phyloP scores from a whole-genome alignment of 2,113 vertebrate species.

The Callipepla californica region DNA sequence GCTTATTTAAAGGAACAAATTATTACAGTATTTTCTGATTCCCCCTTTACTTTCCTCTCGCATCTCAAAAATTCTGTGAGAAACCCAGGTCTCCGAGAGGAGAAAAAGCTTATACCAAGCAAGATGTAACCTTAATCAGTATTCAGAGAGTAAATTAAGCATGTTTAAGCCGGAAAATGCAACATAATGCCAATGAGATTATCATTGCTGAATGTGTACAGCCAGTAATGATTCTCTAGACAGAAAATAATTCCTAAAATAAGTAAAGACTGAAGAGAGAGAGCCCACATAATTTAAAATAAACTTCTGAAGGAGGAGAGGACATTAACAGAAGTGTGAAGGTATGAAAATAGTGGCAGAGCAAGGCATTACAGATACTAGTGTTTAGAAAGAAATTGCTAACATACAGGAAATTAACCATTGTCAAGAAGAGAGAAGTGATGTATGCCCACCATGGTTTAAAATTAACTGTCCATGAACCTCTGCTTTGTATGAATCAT shows the following conservation, averaged over 20 bases:
- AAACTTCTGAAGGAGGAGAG: background rate
- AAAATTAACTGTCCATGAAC: background rate
- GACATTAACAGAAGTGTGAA: background rate
- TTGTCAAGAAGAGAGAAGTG: accelerated
- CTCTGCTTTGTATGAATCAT: background rate
- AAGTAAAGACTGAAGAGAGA: background rate
- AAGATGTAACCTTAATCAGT: background rate
- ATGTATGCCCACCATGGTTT: background rate
- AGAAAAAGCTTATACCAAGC: background rate
- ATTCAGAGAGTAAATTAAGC: background rate
- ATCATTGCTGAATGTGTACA: background rate
- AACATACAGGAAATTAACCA: background rate
- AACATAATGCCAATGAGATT: background rate
- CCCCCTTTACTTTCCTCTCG: background rate
- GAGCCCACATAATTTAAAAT: background rate
- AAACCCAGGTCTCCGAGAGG: background rate
- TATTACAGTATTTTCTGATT: background rate
- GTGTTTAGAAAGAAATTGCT: background rate
- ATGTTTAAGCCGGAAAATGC: background rate
- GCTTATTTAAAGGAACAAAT: background rate
- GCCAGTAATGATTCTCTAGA: background rate
- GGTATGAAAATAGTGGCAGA: background rate
- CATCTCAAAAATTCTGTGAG: background rate
- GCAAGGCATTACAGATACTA: background rate
- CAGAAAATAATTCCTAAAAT: background rate